phyloP scores from a whole-genome alignment of 2,888 invertebrate species.

The Pemphredon lugubris region DNA sequence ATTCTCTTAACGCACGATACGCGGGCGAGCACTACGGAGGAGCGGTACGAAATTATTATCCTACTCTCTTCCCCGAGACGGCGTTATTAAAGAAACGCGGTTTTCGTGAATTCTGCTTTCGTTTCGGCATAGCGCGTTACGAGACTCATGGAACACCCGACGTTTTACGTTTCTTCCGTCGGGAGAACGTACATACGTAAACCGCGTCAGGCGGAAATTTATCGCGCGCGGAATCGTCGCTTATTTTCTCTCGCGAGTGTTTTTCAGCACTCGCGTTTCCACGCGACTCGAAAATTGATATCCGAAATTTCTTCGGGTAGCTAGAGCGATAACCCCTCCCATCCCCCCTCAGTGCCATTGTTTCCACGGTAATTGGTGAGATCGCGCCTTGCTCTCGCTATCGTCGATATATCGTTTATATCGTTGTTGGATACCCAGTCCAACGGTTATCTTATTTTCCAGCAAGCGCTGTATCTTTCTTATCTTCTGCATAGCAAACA shows the following conservation, averaged over 20 bases:
- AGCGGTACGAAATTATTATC: neutral
- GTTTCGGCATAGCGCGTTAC: no score
- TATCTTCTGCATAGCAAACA: no score
- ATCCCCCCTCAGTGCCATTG: no score
- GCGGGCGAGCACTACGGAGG: neutral
- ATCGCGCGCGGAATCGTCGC: constrained; percentile 33
- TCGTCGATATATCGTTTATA: no score
- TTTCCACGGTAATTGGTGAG: no score
- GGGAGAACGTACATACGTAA: constrained; percentile 11
- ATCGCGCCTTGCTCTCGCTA: no score
- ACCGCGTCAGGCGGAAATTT: constrained; percentile 24
- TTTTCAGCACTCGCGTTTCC: constrained; percentile 40
- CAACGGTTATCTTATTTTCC: no score
- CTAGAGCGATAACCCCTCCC: no score
- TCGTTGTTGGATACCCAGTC: no score
- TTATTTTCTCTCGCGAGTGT: constrained; percentile 38
- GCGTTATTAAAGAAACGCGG: neutral
- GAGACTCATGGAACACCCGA: no score
- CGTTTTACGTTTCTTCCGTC: no score
- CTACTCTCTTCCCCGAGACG: neutral
- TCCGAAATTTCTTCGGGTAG: constrained; percentile 32
- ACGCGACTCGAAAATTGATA: constrained; percentile 42
- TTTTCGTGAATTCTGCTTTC: neutral
- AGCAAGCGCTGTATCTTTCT: no score
- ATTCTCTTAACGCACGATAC: neutral